These are phyloP conservation scores for Pithys albifrons DNA, from an alignment of 2,113 vertebrate species.

Conservation along the genomic window DNA sequence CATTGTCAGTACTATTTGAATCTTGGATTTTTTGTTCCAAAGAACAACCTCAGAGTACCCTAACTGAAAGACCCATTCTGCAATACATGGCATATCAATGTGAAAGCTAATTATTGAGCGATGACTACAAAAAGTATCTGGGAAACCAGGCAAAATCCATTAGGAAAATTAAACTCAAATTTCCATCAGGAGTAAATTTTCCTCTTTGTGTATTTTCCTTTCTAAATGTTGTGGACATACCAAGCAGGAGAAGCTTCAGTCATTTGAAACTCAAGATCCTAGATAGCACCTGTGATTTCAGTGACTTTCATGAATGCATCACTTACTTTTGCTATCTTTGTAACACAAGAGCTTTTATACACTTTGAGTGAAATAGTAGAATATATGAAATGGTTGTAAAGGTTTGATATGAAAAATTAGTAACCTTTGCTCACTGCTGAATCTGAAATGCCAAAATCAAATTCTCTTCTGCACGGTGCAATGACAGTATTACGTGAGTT, in stretches of 20 bases:
- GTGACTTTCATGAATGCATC: background rate
- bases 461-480: background rate
- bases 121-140: background rate
- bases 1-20: background rate
- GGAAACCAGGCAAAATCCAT: background rate
- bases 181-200: background rate
- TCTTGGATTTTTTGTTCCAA: background rate
- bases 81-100: background rate
- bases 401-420: background rate
- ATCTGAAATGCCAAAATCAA: background rate
- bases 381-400: background rate
- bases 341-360: background rate
- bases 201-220: background rate
- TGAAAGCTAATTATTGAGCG: background rate
- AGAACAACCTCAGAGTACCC: background rate
- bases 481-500: background rate
- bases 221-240: background rate
- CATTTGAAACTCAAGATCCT: background rate
- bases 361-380: background rate
- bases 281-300: background rate
- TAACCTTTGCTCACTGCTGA: background rate
- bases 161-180: background rate
- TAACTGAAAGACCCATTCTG: background rate
- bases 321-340: background rate
- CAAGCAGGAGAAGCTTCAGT: background rate